Evolutionary conservation across 1,140 invertebrate species (phyloP), one percentile per base, ranked within the genome.

Genomic region (Conus betulinus): DNA sequence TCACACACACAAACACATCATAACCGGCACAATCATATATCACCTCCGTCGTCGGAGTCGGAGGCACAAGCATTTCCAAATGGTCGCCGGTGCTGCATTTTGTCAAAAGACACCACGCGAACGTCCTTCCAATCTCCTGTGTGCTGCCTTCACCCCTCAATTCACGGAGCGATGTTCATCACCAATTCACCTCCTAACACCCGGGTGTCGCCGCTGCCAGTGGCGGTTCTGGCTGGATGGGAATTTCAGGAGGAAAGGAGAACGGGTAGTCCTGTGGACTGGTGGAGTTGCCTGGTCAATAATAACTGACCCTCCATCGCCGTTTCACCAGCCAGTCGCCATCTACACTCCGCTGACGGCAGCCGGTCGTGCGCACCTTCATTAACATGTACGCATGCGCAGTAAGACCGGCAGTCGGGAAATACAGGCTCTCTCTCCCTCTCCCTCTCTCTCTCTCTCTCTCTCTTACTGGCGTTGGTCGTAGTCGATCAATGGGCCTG

Each of bases 311-410:
- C 53, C 8, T 63, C 55, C 82, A 63, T 23, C 82, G 82, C 55
- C 57, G 55, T 20, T 39, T 84, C 82, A 55, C 81, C 20, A 25
- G 82, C 82, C n/a, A 60, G 55, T 53, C 53, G 82, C 82, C 82
- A 84, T 84, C 57, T 84, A 11, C 82, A 55, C 81, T 55, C 52
- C 81, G 51, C 52, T 83, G 81, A 83, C 81, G 82, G 53, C 53
- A 84, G 82, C n/a, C 55, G 53, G 82, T 84, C 82, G 82, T 84
- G 82, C 55, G 82, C 82, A 84, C 55, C 53, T 53, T 84, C 82
- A 84, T 84, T 84, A 84, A 84, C 82, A 84, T 84, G 82, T 53
- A 84, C 82, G 82, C 82, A 63, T 67, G 82, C 82, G 82, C 82
- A 84, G 82, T 51, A 39, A 39, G 57, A 53, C 23, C 53, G 53